Base-by-base conservation (phyloP, 2,113 vertebrate genomes). In the Vulpes vulpes region DNA sequence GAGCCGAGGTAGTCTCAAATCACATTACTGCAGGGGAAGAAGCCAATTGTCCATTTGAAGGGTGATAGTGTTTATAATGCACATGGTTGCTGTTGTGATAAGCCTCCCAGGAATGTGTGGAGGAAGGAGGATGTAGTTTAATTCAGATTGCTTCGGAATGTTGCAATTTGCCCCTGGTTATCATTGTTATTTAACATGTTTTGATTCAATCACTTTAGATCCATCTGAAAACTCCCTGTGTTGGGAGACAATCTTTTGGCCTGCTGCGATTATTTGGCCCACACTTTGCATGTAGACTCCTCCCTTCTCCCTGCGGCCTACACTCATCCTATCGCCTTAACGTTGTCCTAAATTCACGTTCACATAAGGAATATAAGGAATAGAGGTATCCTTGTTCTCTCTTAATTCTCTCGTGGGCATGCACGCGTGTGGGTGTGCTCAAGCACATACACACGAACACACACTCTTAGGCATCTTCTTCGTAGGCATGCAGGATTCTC, bases 141-240 rank as follows among this genome's bases (percentile, higher is more conserved):
- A 80, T 81, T 91, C 65, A 38, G 78, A 78, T 53, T 80, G 74
- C 35, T 89, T 30, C 81, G 80, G 83, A 87, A 97, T 92, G 95
- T 30, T 96, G 59, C 19, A 51, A 1, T 79, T 95, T 84, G 59
- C 91, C 80, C 32, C 94, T 78, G 27, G 23, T 78, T 95, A 76
- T 95, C 92, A 2, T 27, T 82, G 91, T 35, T 67, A 60, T 95
- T 96, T 78, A 53, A 86, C 22, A 3, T 79, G 65, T 80, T 97
- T 89, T 91, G 85, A 86, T 76, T 57, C 22, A 91, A 78, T 96
- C n/a, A 7, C n/a, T 90, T 65, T 53, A 67, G 55, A 67, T 80
- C 69, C 65, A 38, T 57, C 51, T 90, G 89, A 89, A 93, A 92
- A 51, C 55, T 94, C 91, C 43, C 93, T 74, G 17, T 15, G 73